Evolutionary conservation across 2,113 vertebrate species (phyloP).

Genomic region (Stigmatopora argus): DNA sequence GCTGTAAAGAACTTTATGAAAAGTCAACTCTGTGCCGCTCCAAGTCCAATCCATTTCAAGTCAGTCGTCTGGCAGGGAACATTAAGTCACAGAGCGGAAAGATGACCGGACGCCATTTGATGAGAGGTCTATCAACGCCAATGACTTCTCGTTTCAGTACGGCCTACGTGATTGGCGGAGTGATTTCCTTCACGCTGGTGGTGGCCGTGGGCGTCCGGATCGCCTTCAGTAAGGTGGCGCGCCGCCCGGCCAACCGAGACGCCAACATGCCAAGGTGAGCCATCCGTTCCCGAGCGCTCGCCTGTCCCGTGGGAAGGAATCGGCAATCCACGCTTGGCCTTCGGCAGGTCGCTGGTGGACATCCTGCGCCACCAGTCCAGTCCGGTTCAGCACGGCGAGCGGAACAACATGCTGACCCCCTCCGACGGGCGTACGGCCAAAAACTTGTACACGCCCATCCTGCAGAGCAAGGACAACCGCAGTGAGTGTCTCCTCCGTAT

Average conservation of each 20-base stretch:
- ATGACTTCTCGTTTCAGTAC: constrained; percentile 57
- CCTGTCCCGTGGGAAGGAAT: not conserved
- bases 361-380: constrained; percentile 85
- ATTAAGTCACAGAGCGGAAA: too few relatives aligned
- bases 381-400: constrained; percentile 73
- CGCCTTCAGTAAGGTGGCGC: constrained; percentile 85
- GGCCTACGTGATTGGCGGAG: constrained; percentile 84
- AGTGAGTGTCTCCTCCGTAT: constrained; percentile 66
- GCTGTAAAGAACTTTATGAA: too few relatives aligned
- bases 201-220: constrained; percentile 81
- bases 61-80: too few relatives aligned
- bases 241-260: constrained; percentile 78
- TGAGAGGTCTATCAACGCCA: too few relatives aligned
- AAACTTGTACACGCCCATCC: constrained; percentile 76
- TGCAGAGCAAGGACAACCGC: constrained; percentile 80
- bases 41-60: too few relatives aligned
- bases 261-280: constrained; percentile 84
- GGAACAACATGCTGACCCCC: constrained; percentile 73
- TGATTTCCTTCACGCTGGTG: constrained; percentile 84
- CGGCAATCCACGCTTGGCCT: not conserved
- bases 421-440: constrained; percentile 74
- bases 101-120: too few relatives aligned
- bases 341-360: constrained; percentile 80
- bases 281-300: not conserved
- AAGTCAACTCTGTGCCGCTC: too few relatives aligned